These are phyloP conservation scores for Zelleria hepariella DNA, from an alignment of 2,888 invertebrate species.

Conservation along the genomic window DNA sequence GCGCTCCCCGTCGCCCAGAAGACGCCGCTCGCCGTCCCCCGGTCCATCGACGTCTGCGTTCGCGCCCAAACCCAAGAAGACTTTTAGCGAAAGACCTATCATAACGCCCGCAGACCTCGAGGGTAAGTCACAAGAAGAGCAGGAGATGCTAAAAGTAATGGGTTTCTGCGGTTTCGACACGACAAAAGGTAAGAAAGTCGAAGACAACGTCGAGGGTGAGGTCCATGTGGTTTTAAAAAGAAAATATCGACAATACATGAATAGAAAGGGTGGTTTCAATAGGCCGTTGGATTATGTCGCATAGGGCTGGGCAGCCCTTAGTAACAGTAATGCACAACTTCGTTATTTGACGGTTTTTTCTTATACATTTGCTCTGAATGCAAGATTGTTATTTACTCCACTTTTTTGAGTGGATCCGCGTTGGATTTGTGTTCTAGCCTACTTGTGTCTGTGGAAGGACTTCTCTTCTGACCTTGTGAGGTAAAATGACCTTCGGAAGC, in stretches of 20 bases:
- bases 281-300: slow-evolving; percentile 97
- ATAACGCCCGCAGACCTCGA: slow-evolving; percentile 88
- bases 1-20: slow-evolving; percentile 29
- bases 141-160: slow-evolving; percentile 96
- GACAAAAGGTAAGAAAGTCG: slow-evolving; percentile 96
- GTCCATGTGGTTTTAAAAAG: slow-evolving; percentile 96
- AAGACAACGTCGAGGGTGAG: slow-evolving; percentile 93
- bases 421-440: neutral
- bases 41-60: slow-evolving; percentile 51
- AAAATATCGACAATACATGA: slow-evolving; percentile 99
- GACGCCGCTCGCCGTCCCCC: slow-evolving; percentile 48
- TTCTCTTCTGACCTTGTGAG: neutral
- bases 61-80: slow-evolving; percentile 45
- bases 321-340: slow-evolving; percentile 10
- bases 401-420: slow-evolving; percentile 6
- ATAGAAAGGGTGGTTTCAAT: slow-evolving; percentile 98
- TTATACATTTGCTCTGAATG: too few species aligned
- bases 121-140: slow-evolving; percentile 91
- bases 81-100: slow-evolving; percentile 73
- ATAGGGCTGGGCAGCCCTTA: slow-evolving; percentile 40
- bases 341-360: slow-evolving; percentile 6
- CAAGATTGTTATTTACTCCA: neutral
- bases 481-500: neutral
- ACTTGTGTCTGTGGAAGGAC: too few species aligned
- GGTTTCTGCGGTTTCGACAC: slow-evolving; percentile 97